Conservation (phyloP, 2,113 vertebrate species). For the Phocoena phocoena region DNA sequence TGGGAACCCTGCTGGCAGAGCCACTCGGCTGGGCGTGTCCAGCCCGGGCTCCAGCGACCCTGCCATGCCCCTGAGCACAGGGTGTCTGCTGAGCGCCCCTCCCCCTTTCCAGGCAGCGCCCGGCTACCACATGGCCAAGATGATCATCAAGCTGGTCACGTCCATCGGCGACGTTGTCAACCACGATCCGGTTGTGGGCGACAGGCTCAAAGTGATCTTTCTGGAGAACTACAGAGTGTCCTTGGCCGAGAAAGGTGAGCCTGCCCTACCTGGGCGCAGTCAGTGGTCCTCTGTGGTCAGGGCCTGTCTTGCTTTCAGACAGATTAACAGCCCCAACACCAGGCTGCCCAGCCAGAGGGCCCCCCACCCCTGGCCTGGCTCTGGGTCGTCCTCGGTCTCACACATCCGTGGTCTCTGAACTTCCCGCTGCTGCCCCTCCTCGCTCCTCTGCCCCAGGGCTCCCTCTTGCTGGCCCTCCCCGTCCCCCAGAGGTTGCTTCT, state of each 20-base stretch:
- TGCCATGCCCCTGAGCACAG: background rate
- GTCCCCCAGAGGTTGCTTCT: rapidly evolving
- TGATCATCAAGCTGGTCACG: constrained; percentile 93
- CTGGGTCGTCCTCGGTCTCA: background rate
- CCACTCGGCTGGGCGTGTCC: rapidly evolving
- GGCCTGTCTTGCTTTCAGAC: background rate
- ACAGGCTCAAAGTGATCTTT: constrained; percentile 91
- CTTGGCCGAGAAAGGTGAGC: constrained; percentile 90
- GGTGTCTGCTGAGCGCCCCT: background rate
- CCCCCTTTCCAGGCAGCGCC: constrained; percentile 87
- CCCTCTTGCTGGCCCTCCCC: background rate
- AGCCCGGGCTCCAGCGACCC: background rate
- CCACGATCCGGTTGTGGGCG: constrained; percentile 89
- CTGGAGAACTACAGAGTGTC: constrained; percentile 94
- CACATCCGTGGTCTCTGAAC: background rate
- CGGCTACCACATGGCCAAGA: constrained; percentile 95
- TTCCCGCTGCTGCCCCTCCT: background rate
- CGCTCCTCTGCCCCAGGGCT: background rate
- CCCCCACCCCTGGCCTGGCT: background rate
- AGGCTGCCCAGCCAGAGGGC: background rate
- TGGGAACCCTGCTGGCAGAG: no score
- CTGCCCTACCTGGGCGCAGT: background rate
- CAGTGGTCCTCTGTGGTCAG: background rate
- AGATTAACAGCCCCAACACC: background rate
- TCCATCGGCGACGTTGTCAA: constrained; percentile 89